phyloP scores from a whole-genome alignment of 2,888 invertebrate species.

The Acrobasis consociella region DNA sequence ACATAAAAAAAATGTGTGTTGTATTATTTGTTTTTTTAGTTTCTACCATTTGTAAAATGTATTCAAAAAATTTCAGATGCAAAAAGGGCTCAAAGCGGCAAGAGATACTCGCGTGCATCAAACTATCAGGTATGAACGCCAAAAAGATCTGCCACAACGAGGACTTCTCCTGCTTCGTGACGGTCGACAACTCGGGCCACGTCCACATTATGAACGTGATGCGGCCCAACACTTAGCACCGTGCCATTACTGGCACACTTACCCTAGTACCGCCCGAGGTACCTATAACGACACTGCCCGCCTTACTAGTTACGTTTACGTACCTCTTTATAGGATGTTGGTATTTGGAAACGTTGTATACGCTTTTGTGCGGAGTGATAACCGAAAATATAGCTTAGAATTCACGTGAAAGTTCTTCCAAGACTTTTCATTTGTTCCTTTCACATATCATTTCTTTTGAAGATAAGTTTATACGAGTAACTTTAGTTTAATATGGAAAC shows the following conservation, averaged over 20 bases:
- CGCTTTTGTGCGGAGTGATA: constrained; percentile 1
- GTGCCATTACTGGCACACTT: constrained; percentile 26
- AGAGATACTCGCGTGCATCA: constrained; percentile 75
- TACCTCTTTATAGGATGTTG: constrained; percentile 19
- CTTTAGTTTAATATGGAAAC: neutral
- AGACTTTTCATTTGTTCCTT: neutral
- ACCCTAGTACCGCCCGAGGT: neutral
- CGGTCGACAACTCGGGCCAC: constrained; percentile 83
- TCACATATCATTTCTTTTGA: constrained; percentile 5
- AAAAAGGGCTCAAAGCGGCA: constrained; percentile 69
- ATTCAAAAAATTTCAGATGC: constrained; percentile 53
- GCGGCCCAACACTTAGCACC: constrained; percentile 49
- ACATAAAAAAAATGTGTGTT: too few relatives aligned
- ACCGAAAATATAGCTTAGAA: neutral
- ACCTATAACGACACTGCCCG: constrained; percentile 1
- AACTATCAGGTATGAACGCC: constrained; percentile 71
- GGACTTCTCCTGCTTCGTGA: constrained; percentile 82
- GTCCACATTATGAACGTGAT: constrained; percentile 83
- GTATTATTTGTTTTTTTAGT: too few relatives aligned
- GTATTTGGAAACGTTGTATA: constrained; percentile 16
- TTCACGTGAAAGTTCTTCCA: neutral
- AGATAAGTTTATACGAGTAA: neutral
- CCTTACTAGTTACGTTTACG: constrained; percentile 22
- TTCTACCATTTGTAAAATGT: neutral
- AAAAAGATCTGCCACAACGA: constrained; percentile 67